Evolutionary conservation across 2,113 vertebrate genomes (phyloP).

Genomic region (Toxotes chatareus): DNA sequence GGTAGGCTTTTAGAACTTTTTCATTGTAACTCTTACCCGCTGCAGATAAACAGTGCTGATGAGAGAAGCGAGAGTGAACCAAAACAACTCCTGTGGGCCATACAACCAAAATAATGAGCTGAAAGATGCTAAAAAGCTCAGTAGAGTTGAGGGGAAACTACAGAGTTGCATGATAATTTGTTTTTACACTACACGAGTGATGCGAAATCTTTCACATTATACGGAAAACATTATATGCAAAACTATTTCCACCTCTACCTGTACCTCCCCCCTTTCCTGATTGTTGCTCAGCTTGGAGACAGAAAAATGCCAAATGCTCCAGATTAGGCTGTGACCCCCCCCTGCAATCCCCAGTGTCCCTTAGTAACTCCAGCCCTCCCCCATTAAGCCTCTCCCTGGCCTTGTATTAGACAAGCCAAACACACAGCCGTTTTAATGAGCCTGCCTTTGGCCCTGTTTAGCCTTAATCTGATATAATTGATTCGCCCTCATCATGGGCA

Average conservation of each 20-base stretch:
- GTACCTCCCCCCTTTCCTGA: neutral
- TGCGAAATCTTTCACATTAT: no score
- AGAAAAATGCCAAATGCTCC: constrained; percentile 23
- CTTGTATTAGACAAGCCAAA: constrained; percentile 26
- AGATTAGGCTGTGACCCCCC: constrained; percentile 57
- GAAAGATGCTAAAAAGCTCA: neutral
- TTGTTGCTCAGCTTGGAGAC: constrained; percentile 12
- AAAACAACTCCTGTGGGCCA: neutral
- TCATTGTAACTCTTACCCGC: neutral
- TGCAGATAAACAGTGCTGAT: neutral
- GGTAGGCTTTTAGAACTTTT: neutral
- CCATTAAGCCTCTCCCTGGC: constrained; percentile 44
- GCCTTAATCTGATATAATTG: constrained; percentile 71
- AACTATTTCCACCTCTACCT: constrained; percentile 1
- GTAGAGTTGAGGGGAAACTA: neutral
- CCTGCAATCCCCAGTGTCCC: constrained; percentile 30
- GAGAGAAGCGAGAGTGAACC: neutral
- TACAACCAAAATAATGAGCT: neutral
- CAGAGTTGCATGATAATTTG: no score
- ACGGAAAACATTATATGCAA: no score
- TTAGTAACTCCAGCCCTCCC: constrained; percentile 22
- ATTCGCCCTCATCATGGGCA: constrained; percentile 40
- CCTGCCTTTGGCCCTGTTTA: constrained; percentile 57
- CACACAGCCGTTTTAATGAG: constrained; percentile 60
- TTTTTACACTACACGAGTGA: no score